These are phyloP conservation scores for Vulpes vulpes DNA, from an alignment of 2,113 vertebrate genomes.

Conservation along the genomic window DNA sequence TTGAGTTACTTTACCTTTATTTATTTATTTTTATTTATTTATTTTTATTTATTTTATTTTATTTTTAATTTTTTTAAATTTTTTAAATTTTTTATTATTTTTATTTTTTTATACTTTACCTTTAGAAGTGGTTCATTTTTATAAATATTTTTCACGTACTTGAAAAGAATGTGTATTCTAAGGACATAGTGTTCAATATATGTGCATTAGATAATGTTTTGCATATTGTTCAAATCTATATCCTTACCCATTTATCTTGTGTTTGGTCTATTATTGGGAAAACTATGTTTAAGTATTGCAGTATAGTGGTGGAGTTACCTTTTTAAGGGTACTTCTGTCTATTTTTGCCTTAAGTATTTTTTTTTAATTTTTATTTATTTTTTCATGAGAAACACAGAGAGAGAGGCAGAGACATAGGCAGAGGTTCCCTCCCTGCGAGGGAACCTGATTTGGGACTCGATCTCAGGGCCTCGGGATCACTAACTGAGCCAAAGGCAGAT, in stretches of 20 bases:
- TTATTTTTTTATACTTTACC: background rate
- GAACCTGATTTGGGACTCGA: no score
- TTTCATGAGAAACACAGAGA: no score
- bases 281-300: background rate
- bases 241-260: background rate
- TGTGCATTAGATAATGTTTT: background rate
- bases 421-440: no score
- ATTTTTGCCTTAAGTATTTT: background rate
- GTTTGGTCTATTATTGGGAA: background rate
- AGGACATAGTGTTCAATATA: background rate
- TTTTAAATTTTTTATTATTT: no score
- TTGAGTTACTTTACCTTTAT: background rate
- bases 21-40: no score
- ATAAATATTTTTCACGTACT: background rate
- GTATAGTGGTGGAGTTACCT: background rate
- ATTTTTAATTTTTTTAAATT: no score
- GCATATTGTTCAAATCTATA: background rate
- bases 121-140: background rate
- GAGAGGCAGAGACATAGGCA: no score
- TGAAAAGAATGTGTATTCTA: background rate
- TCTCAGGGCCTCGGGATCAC: no score
- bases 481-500: no score
- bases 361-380: background rate
- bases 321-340: background rate
- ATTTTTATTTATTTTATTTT: no score